Conservation (phyloP, 1,140 invertebrate genomes). For the Lordiphosa clarofinis region DNA sequence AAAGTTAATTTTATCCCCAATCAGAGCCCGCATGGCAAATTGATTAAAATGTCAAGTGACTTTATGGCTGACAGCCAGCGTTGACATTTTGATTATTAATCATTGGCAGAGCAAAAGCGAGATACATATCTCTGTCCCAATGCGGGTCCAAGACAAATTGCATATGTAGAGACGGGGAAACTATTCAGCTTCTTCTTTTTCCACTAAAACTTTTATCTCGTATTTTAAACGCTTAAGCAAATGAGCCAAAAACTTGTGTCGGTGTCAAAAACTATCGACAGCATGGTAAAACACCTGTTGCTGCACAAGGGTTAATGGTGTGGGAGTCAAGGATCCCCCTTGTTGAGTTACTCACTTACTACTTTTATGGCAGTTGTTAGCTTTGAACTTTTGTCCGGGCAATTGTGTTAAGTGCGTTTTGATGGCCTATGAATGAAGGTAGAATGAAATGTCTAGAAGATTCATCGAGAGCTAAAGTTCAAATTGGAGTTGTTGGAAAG, state of each 20-base stretch:
- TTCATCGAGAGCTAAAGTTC: conserved; percentile 13
- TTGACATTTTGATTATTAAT: conserved; percentile 77
- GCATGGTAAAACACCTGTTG: conserved; percentile 56
- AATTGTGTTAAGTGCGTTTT: conserved; percentile 75
- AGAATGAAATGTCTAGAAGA: conserved; percentile 23
- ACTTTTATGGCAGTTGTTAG: conserved; percentile 62
- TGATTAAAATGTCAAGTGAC: conserved; percentile 77
- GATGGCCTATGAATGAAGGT: conserved; percentile 55
- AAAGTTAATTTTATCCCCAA: conserved; percentile 19
- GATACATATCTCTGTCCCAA: conserved; percentile 24
- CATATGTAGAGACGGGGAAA: conserved; percentile 13
- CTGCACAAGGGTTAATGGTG: not conserved
- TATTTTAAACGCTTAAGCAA: conserved; percentile 56
- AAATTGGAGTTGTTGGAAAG: not conserved
- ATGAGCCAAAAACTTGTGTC: conserved; percentile 60
- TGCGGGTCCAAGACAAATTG: conserved; percentile 59
- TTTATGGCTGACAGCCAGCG: conserved; percentile 63
- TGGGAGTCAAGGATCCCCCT: not conserved
- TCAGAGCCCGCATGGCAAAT: conserved; percentile 50
- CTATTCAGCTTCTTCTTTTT: conserved; percentile 2
- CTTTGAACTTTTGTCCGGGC: conserved; percentile 66
- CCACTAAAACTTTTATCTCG: conserved; percentile 2
- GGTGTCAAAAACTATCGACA: conserved; percentile 57
- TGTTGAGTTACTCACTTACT: conserved; percentile 54
- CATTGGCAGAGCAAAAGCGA: conserved; percentile 29